phyloP scores from a whole-genome alignment of 2,797 vertebrate genomes.

The Percopsis omiscomaycus region DNA sequence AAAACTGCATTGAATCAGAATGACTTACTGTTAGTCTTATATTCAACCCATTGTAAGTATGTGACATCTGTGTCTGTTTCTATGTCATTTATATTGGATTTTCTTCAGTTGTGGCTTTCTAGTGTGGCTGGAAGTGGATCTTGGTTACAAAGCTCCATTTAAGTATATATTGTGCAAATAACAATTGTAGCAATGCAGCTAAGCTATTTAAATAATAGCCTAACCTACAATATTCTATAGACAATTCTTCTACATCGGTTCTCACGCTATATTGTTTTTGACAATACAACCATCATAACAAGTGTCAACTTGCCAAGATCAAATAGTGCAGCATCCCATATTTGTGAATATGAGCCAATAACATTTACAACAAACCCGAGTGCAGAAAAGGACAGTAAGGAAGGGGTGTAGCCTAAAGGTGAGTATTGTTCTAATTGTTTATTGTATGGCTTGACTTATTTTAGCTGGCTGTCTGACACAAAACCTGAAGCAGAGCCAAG shows the following conservation, averaged over 20 bases:
- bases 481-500: constrained; percentile 5
- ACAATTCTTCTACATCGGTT: constrained; percentile 11
- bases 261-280: constrained; percentile 16
- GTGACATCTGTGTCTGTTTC: no score
- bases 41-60: no score
- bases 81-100: no score
- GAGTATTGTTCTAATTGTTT: constrained; percentile 2
- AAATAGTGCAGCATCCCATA: not conserved
- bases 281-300: constrained; percentile 6
- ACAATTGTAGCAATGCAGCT: constrained; percentile 20
- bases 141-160: not conserved
- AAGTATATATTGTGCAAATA: constrained; percentile 10
- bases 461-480: not conserved
- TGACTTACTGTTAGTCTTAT: no score
- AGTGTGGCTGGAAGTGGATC: constrained; percentile 6
- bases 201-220: constrained; percentile 47
- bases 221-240: not conserved
- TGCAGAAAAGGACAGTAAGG: no score
- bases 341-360: no score
- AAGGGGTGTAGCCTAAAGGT: no score
- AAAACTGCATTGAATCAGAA: no score
- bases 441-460: not conserved
- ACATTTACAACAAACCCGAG: no score
- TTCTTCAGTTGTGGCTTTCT: not conserved
- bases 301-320: constrained; percentile 9